Evolutionary conservation across 2,113 vertebrate genomes (phyloP), one percentile per base, ranked within the genome.

Genomic region (Eonycteris spelaea): DNA sequence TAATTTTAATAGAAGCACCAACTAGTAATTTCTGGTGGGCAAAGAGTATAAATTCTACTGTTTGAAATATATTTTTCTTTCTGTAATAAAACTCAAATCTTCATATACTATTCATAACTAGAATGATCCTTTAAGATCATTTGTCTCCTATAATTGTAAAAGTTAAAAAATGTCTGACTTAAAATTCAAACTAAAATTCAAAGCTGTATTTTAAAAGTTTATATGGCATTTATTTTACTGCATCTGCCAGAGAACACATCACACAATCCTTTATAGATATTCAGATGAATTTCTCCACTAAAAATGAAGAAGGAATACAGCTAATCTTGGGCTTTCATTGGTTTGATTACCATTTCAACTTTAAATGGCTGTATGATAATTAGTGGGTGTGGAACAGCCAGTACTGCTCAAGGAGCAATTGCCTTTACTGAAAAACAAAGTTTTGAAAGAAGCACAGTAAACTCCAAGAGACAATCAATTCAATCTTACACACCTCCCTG

Each of bases 341-440:
- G 86, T 90, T 95, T 98, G 97, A 97, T 97, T 97, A 89, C 90
- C 94, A 92, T 94, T 97, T 97, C 97, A 98, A 59, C 86, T 97
- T 73, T 84, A 96, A 98, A 96, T 97, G 95, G 89, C 61, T 95
- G 79, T 28, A 95, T 94, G 92, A 85, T 98, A 97, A 97, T 97
- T 96, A 97, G 87, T 94, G 97, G 94, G 92, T 96, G 53, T 96
- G 96, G 55, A 97, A 84, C 73, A 92, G 90, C 83, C 83, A 97
- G 94, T 53, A 87, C 79, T 85, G 61, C 90, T 98, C 90, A 94
- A 95, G 95, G 79, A 97, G 96, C 90, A 91, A 92, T 95, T 97
- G 95, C 94, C n/a, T 96, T 91, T 90, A 92, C 51, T 89, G 90
- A 96, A 95, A 97, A 96, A 95, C 67, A 95, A 96, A 95, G 86